These are phyloP conservation scores for Vesta saturnalis DNA, from an alignment of 2,888 invertebrate genomes.

Conservation along the genomic window DNA sequence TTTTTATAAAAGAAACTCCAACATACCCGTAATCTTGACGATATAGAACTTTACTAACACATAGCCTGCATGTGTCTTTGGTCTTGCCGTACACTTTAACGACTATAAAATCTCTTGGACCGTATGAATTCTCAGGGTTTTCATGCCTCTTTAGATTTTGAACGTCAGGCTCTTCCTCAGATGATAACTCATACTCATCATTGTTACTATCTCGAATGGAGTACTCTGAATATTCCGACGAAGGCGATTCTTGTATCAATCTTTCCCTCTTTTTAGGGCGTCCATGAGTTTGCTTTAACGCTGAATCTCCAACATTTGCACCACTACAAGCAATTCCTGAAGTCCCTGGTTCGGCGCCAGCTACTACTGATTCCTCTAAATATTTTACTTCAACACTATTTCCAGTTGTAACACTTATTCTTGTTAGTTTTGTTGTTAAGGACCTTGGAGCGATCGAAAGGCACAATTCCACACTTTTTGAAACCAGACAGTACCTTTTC, in stretches of 20 bases:
- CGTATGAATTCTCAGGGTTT: not conserved
- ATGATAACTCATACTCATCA: not conserved
- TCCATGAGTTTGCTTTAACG: not conserved
- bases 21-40: not conserved
- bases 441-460: not conserved
- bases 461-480: too few species aligned
- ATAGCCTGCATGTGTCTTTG: not conserved
- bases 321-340: not conserved
- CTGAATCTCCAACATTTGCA: not conserved
- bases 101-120: not conserved
- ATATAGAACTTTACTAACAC: not conserved
- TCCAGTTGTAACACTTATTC: not conserved
- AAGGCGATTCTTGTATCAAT: not conserved
- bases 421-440: not conserved
- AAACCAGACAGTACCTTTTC: not conserved
- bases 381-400: not conserved
- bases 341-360: not conserved
- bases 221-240: not conserved
- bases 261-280: not conserved
- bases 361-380: not conserved
- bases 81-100: not conserved
- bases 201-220: not conserved
- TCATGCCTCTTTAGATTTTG: not conserved
- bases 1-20: slow-evolving; percentile 6
- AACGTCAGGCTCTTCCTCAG: not conserved